phyloP scores from a whole-genome alignment of 2,113 vertebrate species.

The Callospermophilus lateralis region DNA sequence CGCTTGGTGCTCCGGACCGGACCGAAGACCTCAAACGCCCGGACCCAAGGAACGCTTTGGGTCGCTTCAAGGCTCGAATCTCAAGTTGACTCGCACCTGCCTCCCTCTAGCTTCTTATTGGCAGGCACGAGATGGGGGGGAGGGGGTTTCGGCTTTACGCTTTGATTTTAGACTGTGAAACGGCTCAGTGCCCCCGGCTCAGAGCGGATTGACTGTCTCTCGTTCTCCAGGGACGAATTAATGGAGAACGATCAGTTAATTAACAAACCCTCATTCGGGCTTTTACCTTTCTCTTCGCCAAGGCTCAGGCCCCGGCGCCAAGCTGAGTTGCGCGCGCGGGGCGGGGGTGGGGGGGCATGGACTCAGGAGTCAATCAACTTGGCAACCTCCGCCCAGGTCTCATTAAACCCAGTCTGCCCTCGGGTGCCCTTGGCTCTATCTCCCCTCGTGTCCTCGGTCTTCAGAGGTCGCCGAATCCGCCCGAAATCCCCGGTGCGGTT shows the following conservation, averaged over 20 bases:
- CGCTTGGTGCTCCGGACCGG: rapidly evolving
- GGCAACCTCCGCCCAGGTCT: not conserved
- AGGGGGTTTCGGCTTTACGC: conserved; percentile 54
- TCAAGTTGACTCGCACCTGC: conserved; percentile 2
- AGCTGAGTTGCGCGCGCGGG: not conserved
- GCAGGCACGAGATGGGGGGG: conserved; percentile 48
- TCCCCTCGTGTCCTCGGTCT: not conserved
- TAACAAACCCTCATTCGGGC: conserved; percentile 89
- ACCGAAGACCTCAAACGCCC: not conserved
- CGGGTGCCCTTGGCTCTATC: not conserved
- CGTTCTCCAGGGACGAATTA: conserved; percentile 94
- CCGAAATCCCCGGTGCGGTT: not conserved
- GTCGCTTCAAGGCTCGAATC: not conserved
- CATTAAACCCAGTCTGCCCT: not conserved
- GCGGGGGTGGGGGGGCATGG: not conserved
- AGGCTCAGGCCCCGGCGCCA: conserved; percentile 31
- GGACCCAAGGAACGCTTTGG: not conserved
- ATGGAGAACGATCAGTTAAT: conserved; percentile 95
- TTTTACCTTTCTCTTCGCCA: conserved; percentile 83
- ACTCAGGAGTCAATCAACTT: conserved; percentile 52
- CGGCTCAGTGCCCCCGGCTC: conserved; percentile 88
- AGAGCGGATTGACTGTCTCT: conserved; percentile 90
- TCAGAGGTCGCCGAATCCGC: not conserved
- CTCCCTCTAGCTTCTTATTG: conserved; percentile 58
- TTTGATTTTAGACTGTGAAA: conserved; percentile 85